A percentile compares a stretch with the other conserved stretches of the same genome.
phyloP scores from a whole-genome alignment of 2,888 invertebrate genomes.

The Drosophila koepferae region DNA sequence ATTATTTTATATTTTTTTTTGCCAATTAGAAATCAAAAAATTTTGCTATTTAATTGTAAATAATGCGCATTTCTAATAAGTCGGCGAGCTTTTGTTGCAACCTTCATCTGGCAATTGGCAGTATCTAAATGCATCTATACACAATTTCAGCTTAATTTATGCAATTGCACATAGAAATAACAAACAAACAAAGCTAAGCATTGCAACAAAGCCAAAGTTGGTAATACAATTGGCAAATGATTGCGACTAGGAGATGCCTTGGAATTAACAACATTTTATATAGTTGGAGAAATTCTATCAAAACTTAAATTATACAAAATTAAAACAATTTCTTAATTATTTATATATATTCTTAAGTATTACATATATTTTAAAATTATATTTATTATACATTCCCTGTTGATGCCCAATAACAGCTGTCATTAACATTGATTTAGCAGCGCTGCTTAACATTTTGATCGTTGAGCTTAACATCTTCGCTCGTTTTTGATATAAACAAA shows the following conservation, averaged over 20 bases:
- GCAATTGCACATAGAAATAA: conserved; percentile 50
- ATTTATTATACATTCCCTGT: not conserved
- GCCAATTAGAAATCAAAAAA: conserved; percentile 73
- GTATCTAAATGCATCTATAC: conserved; percentile 39
- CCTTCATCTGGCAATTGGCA: conserved; percentile 43
- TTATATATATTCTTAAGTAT: not conserved
- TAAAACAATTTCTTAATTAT: not conserved
- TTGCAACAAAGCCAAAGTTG: conserved; percentile 38
- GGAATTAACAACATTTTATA: not conserved
- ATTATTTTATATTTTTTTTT: conserved; percentile 21
- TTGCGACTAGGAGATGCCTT: conserved; percentile 7
- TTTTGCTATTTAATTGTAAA: conserved; percentile 52
- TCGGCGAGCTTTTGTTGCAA: conserved; percentile 37
- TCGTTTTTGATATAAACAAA: conserved; percentile 70
- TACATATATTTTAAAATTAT: not conserved
- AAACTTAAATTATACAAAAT: not conserved
- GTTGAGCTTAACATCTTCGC: conserved; percentile 17
- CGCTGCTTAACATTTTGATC: conserved; percentile 14
- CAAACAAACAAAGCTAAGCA: conserved; percentile 27
- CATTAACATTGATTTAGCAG: conserved; percentile 19
- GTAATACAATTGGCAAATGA: not conserved
- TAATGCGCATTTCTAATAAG: conserved; percentile 78
- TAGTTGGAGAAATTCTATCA: not conserved
- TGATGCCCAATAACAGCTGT: not conserved
- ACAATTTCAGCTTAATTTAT: conserved; percentile 58